phyloP scores from a whole-genome alignment of 1,140 invertebrate genomes.

The Triops cancriformis region DNA sequence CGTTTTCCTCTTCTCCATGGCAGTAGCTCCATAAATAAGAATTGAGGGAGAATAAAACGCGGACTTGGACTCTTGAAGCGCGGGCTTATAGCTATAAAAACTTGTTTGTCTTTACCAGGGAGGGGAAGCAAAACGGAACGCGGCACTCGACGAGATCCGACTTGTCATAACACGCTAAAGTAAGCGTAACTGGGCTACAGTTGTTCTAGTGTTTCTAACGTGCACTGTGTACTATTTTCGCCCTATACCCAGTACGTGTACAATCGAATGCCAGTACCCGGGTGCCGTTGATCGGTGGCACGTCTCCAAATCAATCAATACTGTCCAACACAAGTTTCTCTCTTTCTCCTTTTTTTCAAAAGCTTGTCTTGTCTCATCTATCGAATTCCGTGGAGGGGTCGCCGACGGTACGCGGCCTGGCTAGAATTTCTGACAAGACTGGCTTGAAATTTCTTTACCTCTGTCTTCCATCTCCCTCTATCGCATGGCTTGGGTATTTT shows the following conservation, averaged over 20 bases:
- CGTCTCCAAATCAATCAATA: conserved; percentile 10
- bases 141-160: background rate
- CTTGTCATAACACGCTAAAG: background rate
- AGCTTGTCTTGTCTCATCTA: background rate
- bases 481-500: background rate
- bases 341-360: background rate
- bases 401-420: background rate
- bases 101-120: background rate
- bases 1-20: background rate
- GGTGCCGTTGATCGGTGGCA: background rate
- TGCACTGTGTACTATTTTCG: background rate
- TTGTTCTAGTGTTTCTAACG: background rate
- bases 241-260: no score
- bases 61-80: no score
- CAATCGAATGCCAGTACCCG: background rate
- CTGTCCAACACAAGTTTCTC: background rate
- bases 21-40: background rate
- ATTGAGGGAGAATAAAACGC: background rate
- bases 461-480: background rate
- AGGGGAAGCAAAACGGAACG: no score
- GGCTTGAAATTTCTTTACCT: background rate
- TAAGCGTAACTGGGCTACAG: background rate
- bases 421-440: background rate
- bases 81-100: background rate
- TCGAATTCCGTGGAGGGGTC: background rate